These are phyloP conservation scores for Trachelus tabidus DNA, from an alignment of 2,888 invertebrate genomes.

Conservation along the genomic window DNA sequence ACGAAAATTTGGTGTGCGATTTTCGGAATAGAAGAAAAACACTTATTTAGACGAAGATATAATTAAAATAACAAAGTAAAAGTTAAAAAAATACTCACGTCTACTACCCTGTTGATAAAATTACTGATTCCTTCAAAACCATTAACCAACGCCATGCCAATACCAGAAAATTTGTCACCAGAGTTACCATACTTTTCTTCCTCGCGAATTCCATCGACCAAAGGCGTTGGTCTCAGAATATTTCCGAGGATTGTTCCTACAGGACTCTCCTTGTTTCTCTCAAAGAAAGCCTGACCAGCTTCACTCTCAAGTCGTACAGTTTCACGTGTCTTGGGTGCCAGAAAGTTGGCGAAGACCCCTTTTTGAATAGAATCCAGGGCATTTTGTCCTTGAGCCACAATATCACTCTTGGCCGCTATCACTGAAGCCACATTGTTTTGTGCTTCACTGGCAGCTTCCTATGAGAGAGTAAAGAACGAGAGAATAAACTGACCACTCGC, in stretches of 20 bases:
- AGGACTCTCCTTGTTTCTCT: conserved; percentile 40
- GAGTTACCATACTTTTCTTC: conserved; percentile 84
- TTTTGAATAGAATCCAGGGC: conserved; percentile 13
- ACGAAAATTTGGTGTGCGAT: conserved; percentile 29
- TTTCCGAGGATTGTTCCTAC: conserved; percentile 40
- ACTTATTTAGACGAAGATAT: neutral
- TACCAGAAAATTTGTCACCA: conserved; percentile 74
- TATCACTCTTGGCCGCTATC: conserved; percentile 40
- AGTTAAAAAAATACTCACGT: conserved; percentile 66
- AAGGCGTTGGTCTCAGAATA: conserved; percentile 71
- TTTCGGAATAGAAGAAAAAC: neutral
- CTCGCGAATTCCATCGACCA: conserved; percentile 81
- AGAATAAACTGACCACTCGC: neutral
- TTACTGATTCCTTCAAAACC: conserved; percentile 77
- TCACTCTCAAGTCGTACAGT: conserved; percentile 49
- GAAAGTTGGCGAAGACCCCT: conserved; percentile 13
- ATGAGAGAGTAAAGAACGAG: neutral
- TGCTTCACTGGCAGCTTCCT: conserved; percentile 50
- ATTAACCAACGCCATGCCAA: conserved; percentile 75
- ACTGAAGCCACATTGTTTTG: conserved; percentile 45
- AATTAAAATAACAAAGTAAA: neutral
- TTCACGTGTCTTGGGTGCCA: conserved; percentile 40
- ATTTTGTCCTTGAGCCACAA: conserved; percentile 25
- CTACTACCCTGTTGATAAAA: conserved; percentile 72
- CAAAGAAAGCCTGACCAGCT: conserved; percentile 45